Percentiles rank a stretch among this genome's conserved stretches.
Evolutionary conservation across 35 echinoderm and acorn worm genomes (phyloP).

Genomic region (Heliocidaris erythrogramma): DNA sequence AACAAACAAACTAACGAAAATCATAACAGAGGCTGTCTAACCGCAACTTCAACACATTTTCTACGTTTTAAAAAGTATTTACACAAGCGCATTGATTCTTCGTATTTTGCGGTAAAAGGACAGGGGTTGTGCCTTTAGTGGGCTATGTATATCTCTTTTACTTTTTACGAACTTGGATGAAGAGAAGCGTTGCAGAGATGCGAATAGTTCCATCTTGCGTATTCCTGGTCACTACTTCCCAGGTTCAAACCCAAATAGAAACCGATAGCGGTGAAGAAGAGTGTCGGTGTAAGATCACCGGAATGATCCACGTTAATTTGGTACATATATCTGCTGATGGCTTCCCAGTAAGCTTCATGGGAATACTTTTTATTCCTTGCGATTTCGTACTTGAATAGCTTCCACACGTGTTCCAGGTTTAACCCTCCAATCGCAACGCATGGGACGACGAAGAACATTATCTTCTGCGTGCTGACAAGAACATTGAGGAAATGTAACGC

Average conservation of each 20-base stretch:
- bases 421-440: slow-evolving; percentile 53
- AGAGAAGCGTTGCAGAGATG: too few species aligned
- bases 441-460: slow-evolving; percentile 69
- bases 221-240: slow-evolving; percentile 4
- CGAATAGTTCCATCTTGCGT: neutral
- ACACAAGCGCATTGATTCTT: too few species aligned
- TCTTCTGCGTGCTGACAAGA: slow-evolving; percentile 59
- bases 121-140: too few species aligned
- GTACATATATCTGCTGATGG: neutral
- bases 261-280: slow-evolving; percentile 52
- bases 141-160: too few species aligned
- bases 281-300: slow-evolving; percentile 42
- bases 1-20: too few species aligned
- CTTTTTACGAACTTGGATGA: too few species aligned
- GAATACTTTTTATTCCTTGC: neutral
- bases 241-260: slow-evolving; percentile 45
- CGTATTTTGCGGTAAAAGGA: too few species aligned
- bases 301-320: slow-evolving; percentile 23
- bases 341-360: slow-evolving; percentile 34
- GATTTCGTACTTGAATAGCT: slow-evolving; percentile 32
- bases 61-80: too few species aligned
- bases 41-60: too few species aligned
- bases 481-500: slow-evolving; percentile 47
- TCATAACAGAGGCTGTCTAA: too few species aligned
- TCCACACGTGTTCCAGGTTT: slow-evolving; percentile 61